phyloP scores from a whole-genome alignment of 2,113 vertebrate species.

The Chaenocephalus aceratus region DNA sequence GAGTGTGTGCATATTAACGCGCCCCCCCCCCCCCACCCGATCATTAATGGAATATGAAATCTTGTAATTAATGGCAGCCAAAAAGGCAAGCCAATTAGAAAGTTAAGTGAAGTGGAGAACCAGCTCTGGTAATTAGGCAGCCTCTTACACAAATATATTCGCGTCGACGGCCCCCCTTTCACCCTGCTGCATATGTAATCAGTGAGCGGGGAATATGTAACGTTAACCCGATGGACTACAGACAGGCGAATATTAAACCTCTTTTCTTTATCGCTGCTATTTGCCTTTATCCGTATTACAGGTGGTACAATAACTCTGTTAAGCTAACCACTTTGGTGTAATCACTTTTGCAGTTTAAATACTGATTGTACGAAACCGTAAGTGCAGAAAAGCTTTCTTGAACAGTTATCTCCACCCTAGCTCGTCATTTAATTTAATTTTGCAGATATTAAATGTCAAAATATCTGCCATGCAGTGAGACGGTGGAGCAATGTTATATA shows the following conservation, averaged over 20 bases:
- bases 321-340: conserved; percentile 33
- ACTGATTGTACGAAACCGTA: background rate
- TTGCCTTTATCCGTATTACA: conserved; percentile 30
- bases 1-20: conserved; percentile 21
- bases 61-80: conserved; percentile 97
- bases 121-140: conserved; percentile 90
- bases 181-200: conserved; percentile 73
- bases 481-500: background rate
- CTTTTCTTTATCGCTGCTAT: conserved; percentile 34
- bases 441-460: conserved; percentile 5
- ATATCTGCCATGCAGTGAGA: background rate
- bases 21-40: conserved; percentile 63
- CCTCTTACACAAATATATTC: conserved; percentile 88
- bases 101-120: conserved; percentile 98
- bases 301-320: conserved; percentile 18
- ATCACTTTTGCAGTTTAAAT: conserved; percentile 12
- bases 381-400: background rate
- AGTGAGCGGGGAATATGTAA: conserved; percentile 61
- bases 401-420: no score
- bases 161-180: conserved; percentile 65
- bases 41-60: conserved; percentile 97
- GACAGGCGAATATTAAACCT: conserved; percentile 51
- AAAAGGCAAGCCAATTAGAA: conserved; percentile 98
- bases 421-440: background rate
- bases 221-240: conserved; percentile 60